Base-by-base conservation (phyloP, 2,888 invertebrate species). In the Drosophila eohydei region DNA sequence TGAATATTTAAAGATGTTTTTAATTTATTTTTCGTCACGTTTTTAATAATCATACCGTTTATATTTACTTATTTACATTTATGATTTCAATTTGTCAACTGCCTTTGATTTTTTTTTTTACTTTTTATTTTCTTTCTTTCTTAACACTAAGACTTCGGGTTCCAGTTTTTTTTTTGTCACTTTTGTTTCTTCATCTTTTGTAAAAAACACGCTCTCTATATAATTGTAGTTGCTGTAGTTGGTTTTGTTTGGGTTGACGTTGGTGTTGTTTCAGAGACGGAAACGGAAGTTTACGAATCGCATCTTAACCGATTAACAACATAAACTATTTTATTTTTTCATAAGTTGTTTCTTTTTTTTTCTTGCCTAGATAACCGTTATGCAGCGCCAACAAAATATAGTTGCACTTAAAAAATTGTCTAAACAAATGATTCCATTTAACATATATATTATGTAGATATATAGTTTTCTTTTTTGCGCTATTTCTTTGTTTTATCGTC, bases 51-150 rank as follows among this genome's bases (percentile, higher is more conserved):
- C 76, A 76, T 84, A 90, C 79, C 81, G 77, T 84, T 82, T 89
- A 85, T 89, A 90, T 91, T 91, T 91, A 90, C 87, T 90, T 91
- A 91, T 91, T 87, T 91, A 91, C 91, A 79, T 60, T 50, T 72
- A 72, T 69, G 72, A 68, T 73, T 73, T 80, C 65, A 64, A 68
- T 61, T 79, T 68, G 51, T 74, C 63, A 78, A 71, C 79, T 69
- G 72, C 48, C 21, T 67, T 16, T 32, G 30, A 11, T 50, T 32
- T 32, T 3, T 48, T 48, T 59, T n/a, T 46, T 48, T 55, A n/a
- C n/a, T 50, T 51, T 36, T 36, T 14, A 2, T 80, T 36, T 40
- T 34, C 54, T 70, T 64, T 62, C 68, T 50, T 52, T 70, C 79
- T 80, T 78, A 76, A 59, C 28, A 55, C 71, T 72, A 80, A 65